Percentiles rank a stretch among this genome's conserved stretches.
Evolutionary conservation across 2,888 invertebrate species (phyloP).

Genomic region (Papilio protenor): DNA sequence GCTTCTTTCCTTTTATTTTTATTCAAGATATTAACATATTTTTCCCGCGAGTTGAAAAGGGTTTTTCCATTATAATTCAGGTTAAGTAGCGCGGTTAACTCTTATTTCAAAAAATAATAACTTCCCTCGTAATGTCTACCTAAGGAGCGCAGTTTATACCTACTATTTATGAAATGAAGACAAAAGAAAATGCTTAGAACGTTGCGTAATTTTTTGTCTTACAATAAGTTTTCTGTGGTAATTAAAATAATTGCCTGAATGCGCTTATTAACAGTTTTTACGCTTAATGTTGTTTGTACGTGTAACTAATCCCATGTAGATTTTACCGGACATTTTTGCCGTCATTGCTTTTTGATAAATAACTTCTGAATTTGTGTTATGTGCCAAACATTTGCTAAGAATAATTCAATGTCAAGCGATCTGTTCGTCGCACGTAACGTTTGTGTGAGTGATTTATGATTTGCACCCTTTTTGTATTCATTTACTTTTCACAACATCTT

Average conservation of each 20-base stretch:
- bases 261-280: not conserved
- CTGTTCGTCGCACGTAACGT: conserved; percentile 26
- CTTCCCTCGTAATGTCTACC: conserved; percentile 4
- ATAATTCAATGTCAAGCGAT: conserved; percentile 27
- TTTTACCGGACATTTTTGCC: not conserved
- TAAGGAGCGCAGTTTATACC: not conserved
- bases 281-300: not conserved
- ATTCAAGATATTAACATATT: conserved; percentile 33
- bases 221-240: not conserved
- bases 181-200: not conserved
- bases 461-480: not conserved
- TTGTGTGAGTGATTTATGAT: conserved; percentile 17
- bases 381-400: not conserved
- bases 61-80: conserved; percentile 35
- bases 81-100: conserved; percentile 21
- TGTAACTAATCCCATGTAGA: not conserved
- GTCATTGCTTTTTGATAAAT: conserved; percentile 28
- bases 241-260: not conserved
- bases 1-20: conserved; percentile 25
- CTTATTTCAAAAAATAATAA: conserved; percentile 33
- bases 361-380: conserved; percentile 30
- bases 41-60: conserved; percentile 22
- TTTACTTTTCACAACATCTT: not conserved
- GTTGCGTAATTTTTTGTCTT: not conserved
- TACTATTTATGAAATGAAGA: not conserved